Evolutionary conservation across 2,113 vertebrate species (phyloP).

Genomic region (Machaerirhynchus nigripectus): DNA sequence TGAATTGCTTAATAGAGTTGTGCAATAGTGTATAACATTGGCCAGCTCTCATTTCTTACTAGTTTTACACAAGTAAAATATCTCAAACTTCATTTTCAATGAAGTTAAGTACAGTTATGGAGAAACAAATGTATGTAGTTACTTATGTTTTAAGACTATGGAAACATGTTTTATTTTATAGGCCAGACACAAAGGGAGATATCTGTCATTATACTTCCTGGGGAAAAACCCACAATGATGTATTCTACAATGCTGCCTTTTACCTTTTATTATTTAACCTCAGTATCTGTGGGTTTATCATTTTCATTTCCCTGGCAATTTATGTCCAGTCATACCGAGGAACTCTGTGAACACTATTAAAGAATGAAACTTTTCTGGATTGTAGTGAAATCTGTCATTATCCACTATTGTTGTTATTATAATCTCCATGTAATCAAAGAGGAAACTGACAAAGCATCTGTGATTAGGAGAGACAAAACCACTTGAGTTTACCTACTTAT

Average conservation of each 20-base stretch:
- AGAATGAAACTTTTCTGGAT: not conserved
- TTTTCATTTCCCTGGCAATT: not conserved
- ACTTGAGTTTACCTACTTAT: not conserved
- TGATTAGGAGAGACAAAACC: not conserved
- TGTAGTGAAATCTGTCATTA: not conserved
- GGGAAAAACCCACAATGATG: accelerated
- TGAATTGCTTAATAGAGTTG: not conserved
- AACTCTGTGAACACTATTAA: not conserved
- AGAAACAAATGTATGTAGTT: not conserved
- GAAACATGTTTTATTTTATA: not conserved
- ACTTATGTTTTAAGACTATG: not conserved
- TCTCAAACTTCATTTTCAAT: not conserved
- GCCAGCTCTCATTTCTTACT: not conserved
- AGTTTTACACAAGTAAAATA: not conserved
- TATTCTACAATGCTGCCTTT: not conserved
- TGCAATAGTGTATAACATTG: not conserved
- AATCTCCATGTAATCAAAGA: not conserved
- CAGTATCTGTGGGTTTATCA: not conserved
- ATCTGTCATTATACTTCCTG: not conserved
- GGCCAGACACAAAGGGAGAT: not conserved
- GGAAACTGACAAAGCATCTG: not conserved
- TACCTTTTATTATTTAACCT: not conserved
- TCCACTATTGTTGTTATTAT: not conserved
- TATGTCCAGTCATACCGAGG: not conserved
- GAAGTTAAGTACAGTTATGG: not conserved